A percentile compares a stretch with the other conserved stretches of the same genome.
These are phyloP conservation scores for Mystacides longicornis DNA, from an alignment of 2,888 invertebrate species.

Conservation along the genomic window DNA sequence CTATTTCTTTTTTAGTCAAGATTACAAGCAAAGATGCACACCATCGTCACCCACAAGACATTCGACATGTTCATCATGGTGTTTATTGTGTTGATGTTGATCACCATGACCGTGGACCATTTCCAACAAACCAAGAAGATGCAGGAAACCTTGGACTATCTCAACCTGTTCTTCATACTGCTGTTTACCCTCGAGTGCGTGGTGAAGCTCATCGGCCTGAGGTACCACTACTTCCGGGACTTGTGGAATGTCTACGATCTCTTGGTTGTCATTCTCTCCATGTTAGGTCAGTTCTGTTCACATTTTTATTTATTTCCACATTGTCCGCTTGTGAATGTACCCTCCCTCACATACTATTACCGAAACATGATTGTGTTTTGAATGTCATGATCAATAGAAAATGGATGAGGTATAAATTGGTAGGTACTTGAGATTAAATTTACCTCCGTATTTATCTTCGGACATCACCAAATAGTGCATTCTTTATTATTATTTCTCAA, in stretches of 20 bases:
- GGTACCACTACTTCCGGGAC: slow-evolving; percentile 97
- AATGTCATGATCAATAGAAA: no score
- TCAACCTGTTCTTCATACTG: slow-evolving; percentile 96
- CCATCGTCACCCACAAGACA: slow-evolving; percentile 95
- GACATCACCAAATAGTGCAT: no score
- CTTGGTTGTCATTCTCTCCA: slow-evolving; percentile 96
- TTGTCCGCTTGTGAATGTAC: neutral
- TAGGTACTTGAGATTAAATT: no score
- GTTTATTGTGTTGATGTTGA: slow-evolving; percentile 96
- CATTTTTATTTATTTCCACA: no score
- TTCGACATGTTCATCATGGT: slow-evolving; percentile 99
- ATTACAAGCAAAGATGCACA: slow-evolving; percentile 93
- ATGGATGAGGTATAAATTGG: no score
- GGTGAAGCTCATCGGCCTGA: slow-evolving; percentile 94
- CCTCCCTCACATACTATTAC: neutral
- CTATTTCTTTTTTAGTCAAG: slow-evolving; percentile 69
- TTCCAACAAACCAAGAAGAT: slow-evolving; percentile 81
- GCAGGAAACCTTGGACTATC: slow-evolving; percentile 78
- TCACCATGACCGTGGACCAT: slow-evolving; percentile 97
- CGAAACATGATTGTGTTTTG: no score
- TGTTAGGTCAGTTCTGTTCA: slow-evolving; percentile 83
- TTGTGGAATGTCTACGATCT: slow-evolving; percentile 99
- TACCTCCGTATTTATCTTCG: no score
- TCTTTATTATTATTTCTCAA: no score
- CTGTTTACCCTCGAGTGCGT: slow-evolving; percentile 97